Conservation (phyloP, 2,113 vertebrate species). For the Burhinus oedicnemus region DNA sequence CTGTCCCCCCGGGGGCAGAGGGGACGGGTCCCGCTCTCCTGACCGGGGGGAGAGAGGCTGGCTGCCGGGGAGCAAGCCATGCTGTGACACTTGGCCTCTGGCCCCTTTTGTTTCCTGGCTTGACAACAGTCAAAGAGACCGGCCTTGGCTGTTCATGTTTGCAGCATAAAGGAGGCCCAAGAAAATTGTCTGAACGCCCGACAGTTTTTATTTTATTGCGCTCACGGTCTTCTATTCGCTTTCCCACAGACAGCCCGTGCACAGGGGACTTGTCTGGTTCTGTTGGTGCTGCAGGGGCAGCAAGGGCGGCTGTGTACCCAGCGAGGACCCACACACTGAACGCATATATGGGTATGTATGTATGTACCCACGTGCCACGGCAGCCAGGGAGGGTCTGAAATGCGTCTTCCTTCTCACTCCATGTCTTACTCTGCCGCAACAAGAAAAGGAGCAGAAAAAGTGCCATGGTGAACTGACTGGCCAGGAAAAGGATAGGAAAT, state of each 20-base stretch:
- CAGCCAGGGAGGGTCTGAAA: not conserved
- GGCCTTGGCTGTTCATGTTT: not conserved
- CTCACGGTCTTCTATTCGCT: not conserved
- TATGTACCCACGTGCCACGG: not conserved
- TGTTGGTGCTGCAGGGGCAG: not conserved
- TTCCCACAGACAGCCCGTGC: not conserved
- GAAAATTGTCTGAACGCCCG: not conserved
- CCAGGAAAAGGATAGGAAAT: not conserved
- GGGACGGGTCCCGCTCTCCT: not conserved
- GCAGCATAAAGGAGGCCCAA: not conserved
- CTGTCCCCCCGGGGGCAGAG: not conserved
- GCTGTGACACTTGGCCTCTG: not conserved
- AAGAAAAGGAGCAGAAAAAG: not conserved
- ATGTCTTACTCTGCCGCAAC: not conserved
- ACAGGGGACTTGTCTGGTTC: not conserved
- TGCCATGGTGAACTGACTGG: not conserved
- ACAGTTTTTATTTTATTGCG: not conserved
- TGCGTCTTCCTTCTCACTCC: not conserved
- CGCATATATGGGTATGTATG: fast-evolving
- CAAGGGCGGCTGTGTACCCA: fast-evolving
- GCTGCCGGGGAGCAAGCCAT: not conserved
- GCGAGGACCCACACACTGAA: fast-evolving
- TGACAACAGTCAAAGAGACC: not conserved
- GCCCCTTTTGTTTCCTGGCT: not conserved
- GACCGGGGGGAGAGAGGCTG: not conserved